phyloP scores from a whole-genome alignment of 2,113 vertebrate genomes.

The Varanus komodoensis region DNA sequence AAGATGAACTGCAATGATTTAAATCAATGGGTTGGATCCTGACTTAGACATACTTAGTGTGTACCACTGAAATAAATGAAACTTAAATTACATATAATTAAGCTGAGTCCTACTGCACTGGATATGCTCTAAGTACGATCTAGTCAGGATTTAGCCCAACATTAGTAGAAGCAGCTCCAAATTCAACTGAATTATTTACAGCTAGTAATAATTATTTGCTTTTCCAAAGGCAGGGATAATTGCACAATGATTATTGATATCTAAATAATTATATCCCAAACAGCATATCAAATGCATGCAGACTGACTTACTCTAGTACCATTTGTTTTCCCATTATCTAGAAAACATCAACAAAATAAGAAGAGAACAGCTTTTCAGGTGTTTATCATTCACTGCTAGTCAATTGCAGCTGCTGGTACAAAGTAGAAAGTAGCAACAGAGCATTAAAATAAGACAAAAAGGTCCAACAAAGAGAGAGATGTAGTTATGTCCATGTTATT shows the following conservation, averaged over 20 bases:
- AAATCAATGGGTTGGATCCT: background rate
- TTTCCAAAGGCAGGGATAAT: conserved; percentile 23
- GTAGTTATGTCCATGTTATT: background rate
- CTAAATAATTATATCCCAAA: conserved; percentile 34
- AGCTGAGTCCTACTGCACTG: background rate
- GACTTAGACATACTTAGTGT: background rate
- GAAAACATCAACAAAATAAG: conserved; percentile 10
- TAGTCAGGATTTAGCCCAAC: background rate
- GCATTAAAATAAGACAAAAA: background rate
- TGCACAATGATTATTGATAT: background rate
- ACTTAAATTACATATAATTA: background rate
- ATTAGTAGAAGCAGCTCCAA: background rate
- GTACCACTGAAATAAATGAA: background rate
- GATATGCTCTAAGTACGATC: background rate
- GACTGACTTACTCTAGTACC: background rate
- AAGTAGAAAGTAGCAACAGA: background rate
- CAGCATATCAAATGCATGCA: conserved; percentile 4
- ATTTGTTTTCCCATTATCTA: background rate
- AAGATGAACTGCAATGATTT: background rate
- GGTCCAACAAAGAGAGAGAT: too few relatives aligned
- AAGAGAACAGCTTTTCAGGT: conserved; percentile 18
- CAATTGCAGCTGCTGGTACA: background rate
- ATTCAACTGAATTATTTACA: background rate
- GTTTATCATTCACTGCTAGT: background rate
- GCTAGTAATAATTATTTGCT: background rate